Percentiles rank a stretch among this genome's conserved stretches.
Evolutionary conservation across 2,113 vertebrate species (phyloP).

Genomic region (Taurulus bubalis): DNA sequence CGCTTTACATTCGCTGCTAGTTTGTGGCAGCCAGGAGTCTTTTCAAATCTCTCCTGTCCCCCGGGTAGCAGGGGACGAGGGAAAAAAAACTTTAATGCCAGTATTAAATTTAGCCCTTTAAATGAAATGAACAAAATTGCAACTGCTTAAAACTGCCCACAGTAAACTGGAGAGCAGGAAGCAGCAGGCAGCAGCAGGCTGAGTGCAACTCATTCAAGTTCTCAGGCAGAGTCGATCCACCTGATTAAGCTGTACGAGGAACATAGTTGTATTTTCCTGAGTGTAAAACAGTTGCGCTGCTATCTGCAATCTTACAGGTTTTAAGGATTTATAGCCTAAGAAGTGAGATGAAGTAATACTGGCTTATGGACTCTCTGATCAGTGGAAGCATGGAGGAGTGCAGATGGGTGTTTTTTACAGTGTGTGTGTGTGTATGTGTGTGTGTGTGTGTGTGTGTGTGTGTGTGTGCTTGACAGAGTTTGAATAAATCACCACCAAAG

Average conservation of each 20-base stretch:
- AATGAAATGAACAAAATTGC: slow-evolving; percentile 70
- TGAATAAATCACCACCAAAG: slow-evolving; percentile 47
- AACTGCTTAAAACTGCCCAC: slow-evolving; percentile 46
- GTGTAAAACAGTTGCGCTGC: slow-evolving; percentile 48
- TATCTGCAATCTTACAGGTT: slow-evolving; percentile 58
- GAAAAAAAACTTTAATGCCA: slow-evolving; percentile 62
- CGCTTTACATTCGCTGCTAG: slow-evolving; percentile 49
- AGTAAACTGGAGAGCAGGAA: slow-evolving; percentile 51
- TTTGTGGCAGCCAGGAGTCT: slow-evolving; percentile 55
- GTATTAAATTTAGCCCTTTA: slow-evolving; percentile 67
- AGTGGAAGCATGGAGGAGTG: slow-evolving; percentile 19
- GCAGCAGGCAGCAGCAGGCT: slow-evolving; percentile 23
- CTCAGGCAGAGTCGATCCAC: slow-evolving; percentile 38
- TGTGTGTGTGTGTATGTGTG: neutral
- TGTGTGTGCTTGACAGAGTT: slow-evolving; percentile 23
- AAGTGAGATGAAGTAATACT: slow-evolving; percentile 44
- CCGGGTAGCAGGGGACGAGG: slow-evolving; percentile 41
- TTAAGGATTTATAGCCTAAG: slow-evolving; percentile 45
- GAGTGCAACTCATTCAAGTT: slow-evolving; percentile 42
- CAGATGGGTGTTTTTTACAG: neutral
- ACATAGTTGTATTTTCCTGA: slow-evolving; percentile 24
- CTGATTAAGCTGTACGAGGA: slow-evolving; percentile 56
- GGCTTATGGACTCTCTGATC: slow-evolving; percentile 51
- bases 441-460: neutral
- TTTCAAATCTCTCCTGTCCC: slow-evolving; percentile 61